Conservation (phyloP, 2,888 invertebrate genomes). For the Conomelus anceps region DNA sequence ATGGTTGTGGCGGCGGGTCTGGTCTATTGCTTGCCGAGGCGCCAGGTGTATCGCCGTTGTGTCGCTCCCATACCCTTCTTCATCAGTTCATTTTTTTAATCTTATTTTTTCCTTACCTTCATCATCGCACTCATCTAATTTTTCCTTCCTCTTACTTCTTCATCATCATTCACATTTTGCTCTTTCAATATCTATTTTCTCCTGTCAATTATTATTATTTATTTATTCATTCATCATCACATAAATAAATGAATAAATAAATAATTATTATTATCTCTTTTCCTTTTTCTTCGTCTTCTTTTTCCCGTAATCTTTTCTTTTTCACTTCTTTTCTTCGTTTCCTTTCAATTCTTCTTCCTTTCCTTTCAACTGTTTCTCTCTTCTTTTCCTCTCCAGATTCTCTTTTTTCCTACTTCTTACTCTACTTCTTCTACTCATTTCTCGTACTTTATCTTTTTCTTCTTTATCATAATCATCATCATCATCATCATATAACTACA, state of each 20-base stretch:
- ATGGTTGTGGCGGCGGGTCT: constrained; percentile 13
- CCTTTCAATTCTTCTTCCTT: background rate
- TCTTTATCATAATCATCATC: too few species aligned
- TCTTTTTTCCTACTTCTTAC: background rate
- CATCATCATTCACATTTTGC: too few species aligned
- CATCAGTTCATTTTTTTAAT: background rate
- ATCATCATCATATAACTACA: too few species aligned
- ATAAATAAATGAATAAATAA: too few species aligned
- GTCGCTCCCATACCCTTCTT: constrained; percentile 16
- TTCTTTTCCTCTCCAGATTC: background rate
- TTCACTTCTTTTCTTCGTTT: background rate
- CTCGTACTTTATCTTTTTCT: too few species aligned
- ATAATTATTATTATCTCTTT: too few species aligned
- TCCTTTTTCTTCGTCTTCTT: background rate
- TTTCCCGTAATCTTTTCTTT: background rate
- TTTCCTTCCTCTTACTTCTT: too few species aligned
- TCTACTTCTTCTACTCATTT: background rate
- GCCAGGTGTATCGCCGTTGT: constrained; percentile 25
- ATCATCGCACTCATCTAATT: too few species aligned
- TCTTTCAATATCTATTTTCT: too few species aligned
- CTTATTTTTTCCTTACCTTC: constrained; percentile 2
- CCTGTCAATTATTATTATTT: background rate
- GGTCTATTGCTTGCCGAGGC: constrained; percentile 41
- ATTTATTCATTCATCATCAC: background rate
- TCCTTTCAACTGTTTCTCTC: background rate